Percentiles rank a stretch among this genome's conserved stretches.
phyloP scores from a whole-genome alignment of 2,113 vertebrate species.

The Vidua chalybeata region DNA sequence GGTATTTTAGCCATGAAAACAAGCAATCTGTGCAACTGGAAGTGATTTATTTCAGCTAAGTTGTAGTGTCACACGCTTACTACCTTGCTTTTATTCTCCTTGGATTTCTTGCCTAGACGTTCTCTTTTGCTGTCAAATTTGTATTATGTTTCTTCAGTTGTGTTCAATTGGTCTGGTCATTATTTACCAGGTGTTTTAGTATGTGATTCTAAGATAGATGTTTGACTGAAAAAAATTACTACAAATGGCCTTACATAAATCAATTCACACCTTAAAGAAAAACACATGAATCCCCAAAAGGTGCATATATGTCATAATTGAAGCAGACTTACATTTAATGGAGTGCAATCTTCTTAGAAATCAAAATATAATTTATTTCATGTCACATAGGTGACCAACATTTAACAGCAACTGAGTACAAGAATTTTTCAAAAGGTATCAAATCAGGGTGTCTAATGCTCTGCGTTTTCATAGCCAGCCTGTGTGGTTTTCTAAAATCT shows the following conservation, averaged over 20 bases:
- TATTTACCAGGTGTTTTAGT: conserved; percentile 15
- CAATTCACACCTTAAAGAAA: neutral
- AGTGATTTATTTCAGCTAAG: conserved; percentile 16
- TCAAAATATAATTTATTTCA: conserved; percentile 22
- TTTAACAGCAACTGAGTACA: neutral
- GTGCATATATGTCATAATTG: neutral
- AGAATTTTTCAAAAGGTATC: neutral
- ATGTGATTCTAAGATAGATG: neutral
- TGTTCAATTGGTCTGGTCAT: neutral
- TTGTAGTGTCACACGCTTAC: neutral
- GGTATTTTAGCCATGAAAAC: neutral
- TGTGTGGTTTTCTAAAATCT: neutral
- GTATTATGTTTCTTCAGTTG: neutral
- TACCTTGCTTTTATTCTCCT: conserved; percentile 4
- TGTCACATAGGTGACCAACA: neutral
- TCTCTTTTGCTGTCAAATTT: conserved; percentile 4
- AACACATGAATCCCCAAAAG: neutral
- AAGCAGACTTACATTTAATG: neutral
- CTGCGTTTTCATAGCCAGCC: neutral
- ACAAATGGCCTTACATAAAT: neutral
- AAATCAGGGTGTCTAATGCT: neutral
- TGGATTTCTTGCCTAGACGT: neutral
- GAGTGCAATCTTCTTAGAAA: neutral
- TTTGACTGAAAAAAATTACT: neutral
- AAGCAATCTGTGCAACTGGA: neutral